phyloP scores from a whole-genome alignment of 53 echinoderm and acorn worm genomes.

The Astropecten irregularis region DNA sequence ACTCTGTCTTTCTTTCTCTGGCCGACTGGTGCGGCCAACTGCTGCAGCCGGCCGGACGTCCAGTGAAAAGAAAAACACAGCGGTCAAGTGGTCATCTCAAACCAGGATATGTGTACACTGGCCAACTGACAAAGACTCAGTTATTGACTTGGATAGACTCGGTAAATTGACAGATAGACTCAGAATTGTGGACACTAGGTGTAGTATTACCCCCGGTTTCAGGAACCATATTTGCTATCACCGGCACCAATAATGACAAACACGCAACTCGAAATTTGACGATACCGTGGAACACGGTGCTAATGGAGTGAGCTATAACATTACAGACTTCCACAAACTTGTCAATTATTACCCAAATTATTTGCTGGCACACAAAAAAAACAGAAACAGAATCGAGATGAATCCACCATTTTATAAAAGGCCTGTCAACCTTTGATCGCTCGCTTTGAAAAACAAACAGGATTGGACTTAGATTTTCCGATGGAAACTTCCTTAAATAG shows the following conservation, averaged over 20 bases:
- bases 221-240: neutral
- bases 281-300: no score
- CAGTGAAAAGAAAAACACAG: neutral
- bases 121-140: neutral
- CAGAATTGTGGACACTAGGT: neutral
- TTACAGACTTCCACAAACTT: no score
- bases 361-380: no score
- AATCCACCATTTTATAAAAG: no score
- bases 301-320: no score
- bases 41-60: neutral
- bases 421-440: no score
- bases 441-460: no score
- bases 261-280: neutral
- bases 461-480: no score
- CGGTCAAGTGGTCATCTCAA: neutral
- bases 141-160: neutral
- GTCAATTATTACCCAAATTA: no score
- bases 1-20: neutral
- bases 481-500: no score
- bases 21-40: neutral
- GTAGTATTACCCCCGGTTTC: neutral
- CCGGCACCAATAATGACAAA: neutral
- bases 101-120: slow-evolving; percentile 5
- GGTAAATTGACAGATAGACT: neutral
- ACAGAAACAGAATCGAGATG: no score